Base-by-base conservation (phyloP, 1,140 invertebrate species). In the Pseudomyrmex cubaensis region DNA sequence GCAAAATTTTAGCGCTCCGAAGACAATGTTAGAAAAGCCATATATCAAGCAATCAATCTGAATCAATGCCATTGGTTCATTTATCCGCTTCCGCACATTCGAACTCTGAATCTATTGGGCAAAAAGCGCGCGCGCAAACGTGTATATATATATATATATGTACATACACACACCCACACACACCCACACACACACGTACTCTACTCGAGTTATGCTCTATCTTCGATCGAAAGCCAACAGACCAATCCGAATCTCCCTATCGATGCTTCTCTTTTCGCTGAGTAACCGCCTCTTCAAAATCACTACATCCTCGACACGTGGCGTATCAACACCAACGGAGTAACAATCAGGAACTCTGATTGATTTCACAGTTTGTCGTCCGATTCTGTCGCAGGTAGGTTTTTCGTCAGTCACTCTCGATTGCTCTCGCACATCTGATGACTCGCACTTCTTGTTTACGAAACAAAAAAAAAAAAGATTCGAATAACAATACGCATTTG, bases 291-390 rank as follows among this genome's bases (percentile, higher is more conserved):
- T 61, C 12, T 54, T 80, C 76, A 80, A 70, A 80, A 72, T 80
- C 66, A 70, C 66, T 50, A 22, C 15, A 48, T 5, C 4, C 66
- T 70, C 70, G 35, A 85, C 75, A 74, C 83, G 88, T 75, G 82
- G 85, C 90, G 82, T 87, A 91, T 91, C 90, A 92, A 92, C 90
- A 93, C 72, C 85, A 83, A 83, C 83, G 85, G 64, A 80, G 82
- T 76, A 85, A 93, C 89, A 93, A 92, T 92, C 90, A 89, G 82
- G 85, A 87, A 85, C 88, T 89, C 76, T 90, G 91, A 92, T 93
- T 93, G 93, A 92, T 91, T 92, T 75, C 84, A 80, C 67, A 50
- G 20, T 61, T 75, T 62, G 73, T 77, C 56, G 17, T 56, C 10
- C 12, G 4, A 50, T 64, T 52, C 17, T 54, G 35, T 44, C 78